phyloP scores from a whole-genome alignment of 2,113 vertebrate species.

The Pica pica region DNA sequence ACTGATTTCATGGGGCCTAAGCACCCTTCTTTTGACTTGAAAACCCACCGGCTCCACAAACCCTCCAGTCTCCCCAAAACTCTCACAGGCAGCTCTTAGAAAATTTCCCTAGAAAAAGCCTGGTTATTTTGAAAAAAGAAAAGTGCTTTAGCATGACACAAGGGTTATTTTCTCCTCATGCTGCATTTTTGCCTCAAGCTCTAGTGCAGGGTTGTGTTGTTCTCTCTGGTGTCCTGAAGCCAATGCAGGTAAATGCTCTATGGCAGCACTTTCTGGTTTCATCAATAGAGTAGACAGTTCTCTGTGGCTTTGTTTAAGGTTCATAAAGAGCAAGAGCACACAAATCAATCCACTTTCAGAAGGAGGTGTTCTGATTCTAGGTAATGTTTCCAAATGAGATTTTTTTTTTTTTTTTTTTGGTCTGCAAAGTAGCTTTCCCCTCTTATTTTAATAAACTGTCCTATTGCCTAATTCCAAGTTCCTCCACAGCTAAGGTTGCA shows the following conservation, averaged over 20 bases:
- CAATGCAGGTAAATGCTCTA: not conserved
- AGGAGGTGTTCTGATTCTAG: not conserved
- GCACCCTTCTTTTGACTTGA: not conserved
- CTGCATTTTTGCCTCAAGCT: not conserved
- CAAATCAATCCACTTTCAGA: not conserved
- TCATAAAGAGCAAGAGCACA: not conserved
- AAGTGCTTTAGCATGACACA: rapidly evolving
- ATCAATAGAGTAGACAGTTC: not conserved
- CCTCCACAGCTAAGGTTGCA: not conserved
- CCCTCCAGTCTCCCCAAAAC: not conserved
- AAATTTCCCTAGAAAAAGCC: not conserved
- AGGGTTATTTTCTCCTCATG: not conserved
- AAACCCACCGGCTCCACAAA: not conserved
- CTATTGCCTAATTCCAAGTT: slow-evolving; percentile 4
- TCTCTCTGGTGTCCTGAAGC: not conserved
- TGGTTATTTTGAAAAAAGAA: not conserved
- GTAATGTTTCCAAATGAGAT: not conserved
- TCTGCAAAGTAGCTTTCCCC: not conserved
- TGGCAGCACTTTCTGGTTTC: not conserved
- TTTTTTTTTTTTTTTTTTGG: not conserved
- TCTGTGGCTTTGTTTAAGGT: not conserved
- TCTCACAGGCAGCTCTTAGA: not conserved
- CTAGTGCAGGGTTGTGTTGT: not conserved
- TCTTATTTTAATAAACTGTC: not conserved
- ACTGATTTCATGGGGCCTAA: not conserved